Evolutionary conservation across 2,888 invertebrate genomes (phyloP).

Genomic region (Graphium colonna): DNA sequence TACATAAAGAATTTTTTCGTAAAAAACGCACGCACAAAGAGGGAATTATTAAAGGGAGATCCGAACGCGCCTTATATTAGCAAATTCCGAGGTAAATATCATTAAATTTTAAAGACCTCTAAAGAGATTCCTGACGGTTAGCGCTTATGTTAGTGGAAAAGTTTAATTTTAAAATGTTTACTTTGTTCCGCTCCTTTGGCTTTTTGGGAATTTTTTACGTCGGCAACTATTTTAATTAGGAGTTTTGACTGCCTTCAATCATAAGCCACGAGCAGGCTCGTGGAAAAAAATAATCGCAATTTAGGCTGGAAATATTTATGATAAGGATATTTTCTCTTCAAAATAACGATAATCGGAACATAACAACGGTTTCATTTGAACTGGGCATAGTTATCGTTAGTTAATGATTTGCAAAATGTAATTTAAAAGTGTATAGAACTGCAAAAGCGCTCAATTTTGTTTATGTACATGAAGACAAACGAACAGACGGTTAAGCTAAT

Average conservation of each 20-base stretch:
- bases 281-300: neutral
- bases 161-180: constrained; percentile 18
- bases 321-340: neutral
- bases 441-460: no score
- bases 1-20: neutral
- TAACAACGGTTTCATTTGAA: no score
- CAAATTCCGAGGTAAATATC: constrained; percentile 12
- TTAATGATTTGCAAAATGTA: no score
- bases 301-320: neutral
- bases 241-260: neutral
- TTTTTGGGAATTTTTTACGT: neutral
- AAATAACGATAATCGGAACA: no score
- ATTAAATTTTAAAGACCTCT: constrained; percentile 7
- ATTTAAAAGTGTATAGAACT: no score
- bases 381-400: no score
- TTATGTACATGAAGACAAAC: no score
- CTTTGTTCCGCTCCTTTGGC: constrained; percentile 1
- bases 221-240: constrained; percentile 14
- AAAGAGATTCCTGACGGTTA: constrained; percentile 9
- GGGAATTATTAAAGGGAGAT: constrained; percentile 7
- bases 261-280: neutral
- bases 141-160: constrained; percentile 3
- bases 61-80: constrained; percentile 9
- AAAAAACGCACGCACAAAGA: neutral
- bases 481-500: no score